Evolutionary conservation across 2,888 invertebrate genomes (phyloP).

Genomic region (Apodemia duryi): DNA sequence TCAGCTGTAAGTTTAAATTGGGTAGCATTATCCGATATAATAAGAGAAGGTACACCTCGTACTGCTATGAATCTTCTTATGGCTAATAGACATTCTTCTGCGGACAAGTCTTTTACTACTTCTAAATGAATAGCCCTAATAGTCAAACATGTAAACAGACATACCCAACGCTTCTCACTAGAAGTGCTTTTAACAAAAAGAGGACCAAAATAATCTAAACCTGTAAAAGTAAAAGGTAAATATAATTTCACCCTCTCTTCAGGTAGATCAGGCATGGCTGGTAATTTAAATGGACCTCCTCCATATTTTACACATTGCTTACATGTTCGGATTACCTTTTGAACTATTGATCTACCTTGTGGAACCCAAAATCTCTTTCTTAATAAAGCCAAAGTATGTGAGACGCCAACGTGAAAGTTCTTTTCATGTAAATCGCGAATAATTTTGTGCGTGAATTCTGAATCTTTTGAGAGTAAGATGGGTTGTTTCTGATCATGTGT

Average conservation of each 20-base stretch:
- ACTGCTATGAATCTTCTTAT: constrained; percentile 27
- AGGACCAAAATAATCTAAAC: constrained; percentile 30
- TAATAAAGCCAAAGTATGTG: neutral
- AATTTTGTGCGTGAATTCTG: neutral
- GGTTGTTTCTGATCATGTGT: neutral
- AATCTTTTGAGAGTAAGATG: neutral
- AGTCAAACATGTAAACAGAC: constrained; percentile 30
- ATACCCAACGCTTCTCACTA: constrained; percentile 29
- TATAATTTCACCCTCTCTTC: constrained; percentile 30
- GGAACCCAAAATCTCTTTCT: constrained; percentile 10
- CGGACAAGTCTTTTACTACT: constrained; percentile 31
- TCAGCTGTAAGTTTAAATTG: constrained; percentile 31
- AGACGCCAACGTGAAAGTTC: neutral
- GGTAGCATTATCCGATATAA: constrained; percentile 31
- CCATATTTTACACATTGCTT: constrained; percentile 31
- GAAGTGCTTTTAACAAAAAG: constrained; percentile 18
- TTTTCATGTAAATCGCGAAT: neutral
- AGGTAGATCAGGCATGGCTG: constrained; percentile 31
- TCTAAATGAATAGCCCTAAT: constrained; percentile 34
- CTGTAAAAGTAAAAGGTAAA: constrained; percentile 29
- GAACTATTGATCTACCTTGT: constrained; percentile 10
- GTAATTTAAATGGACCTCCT: constrained; percentile 34
- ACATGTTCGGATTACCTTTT: constrained; percentile 23
- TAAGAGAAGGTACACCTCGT: constrained; percentile 23
- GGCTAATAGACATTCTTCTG: constrained; percentile 32